Evolutionary conservation across 2,888 invertebrate genomes (phyloP).

Genomic region (Syritta pipiens): DNA sequence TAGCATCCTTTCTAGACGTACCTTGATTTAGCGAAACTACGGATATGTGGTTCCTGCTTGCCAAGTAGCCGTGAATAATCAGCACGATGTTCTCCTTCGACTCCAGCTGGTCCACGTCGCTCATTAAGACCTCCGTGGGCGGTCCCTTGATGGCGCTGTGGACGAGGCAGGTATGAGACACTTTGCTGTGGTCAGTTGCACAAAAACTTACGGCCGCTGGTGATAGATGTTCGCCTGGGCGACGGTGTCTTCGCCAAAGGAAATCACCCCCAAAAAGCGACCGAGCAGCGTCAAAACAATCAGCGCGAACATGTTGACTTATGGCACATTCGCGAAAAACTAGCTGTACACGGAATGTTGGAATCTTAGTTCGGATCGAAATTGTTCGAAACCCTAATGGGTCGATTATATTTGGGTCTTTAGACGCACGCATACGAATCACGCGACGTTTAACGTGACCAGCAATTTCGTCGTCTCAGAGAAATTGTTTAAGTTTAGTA

Average conservation of each 20-base stretch:
- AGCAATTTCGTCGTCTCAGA: too few species aligned
- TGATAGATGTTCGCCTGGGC: constrained; percentile 72
- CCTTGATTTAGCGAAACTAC: constrained; percentile 72
- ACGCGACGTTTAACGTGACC: too few species aligned
- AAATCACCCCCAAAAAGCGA: not conserved
- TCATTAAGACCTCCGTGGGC: constrained; percentile 69
- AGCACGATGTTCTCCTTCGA: constrained; percentile 73
- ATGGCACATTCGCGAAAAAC: not conserved
- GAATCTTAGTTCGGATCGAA: too few species aligned
- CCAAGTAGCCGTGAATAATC: constrained; percentile 77
- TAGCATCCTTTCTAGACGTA: not conserved
- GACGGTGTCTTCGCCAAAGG: constrained; percentile 21
- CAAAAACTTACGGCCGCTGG: constrained; percentile 71
- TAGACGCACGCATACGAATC: too few species aligned
- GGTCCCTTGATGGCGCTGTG: constrained; percentile 59
- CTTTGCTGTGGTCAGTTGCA: not conserved
- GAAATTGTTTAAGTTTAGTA: too few species aligned
- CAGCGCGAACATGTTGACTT: constrained; percentile 1
- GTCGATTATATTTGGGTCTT: too few species aligned
- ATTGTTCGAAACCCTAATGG: too few species aligned
- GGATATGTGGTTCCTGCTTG: constrained; percentile 74
- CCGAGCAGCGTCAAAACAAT: not conserved
- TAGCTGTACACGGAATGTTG: too few species aligned
- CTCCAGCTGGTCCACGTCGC: constrained; percentile 23
- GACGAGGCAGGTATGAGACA: constrained; percentile 19